Base-by-base conservation (phyloP, 2,797 vertebrate species). In the Macrochelys suwanniensis region DNA sequence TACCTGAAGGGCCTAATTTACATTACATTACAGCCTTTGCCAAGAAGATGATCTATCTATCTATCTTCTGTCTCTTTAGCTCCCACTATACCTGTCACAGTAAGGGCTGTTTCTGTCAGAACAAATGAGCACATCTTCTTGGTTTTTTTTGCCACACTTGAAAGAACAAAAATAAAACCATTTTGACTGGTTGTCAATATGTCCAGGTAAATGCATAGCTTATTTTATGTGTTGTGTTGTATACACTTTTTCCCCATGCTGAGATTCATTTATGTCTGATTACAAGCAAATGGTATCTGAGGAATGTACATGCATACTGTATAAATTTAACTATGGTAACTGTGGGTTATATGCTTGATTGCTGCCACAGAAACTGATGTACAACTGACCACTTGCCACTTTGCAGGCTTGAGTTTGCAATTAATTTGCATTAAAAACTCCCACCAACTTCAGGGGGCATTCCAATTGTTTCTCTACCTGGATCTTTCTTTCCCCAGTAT, bases 401-500 rank as follows among this genome's bases (percentile, higher is more conserved):
- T 16, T 21, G 61, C 8, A 83, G 42, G 31, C 17, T 68, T 37
- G 65, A 21, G 4, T 68, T 68, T 65, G 61, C 42, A 93, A 68
- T 19, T 37, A 19, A 90, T 84, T 89, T 89, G 82, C 33, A 88
- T 12, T 68, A n/a, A 65, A 3, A 90, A 90, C 84, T 93, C 31
- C 68, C 90, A 23, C 8, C 84, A 3, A n/a, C 61, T 2, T 4
- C 21, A 85, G 84, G 50, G 57, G 77, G 65, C 37, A 19, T 90
- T 79, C 7, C 87, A 80, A 94, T 95, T 88, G 26, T 21, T 61
- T 90, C 80, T 80, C n/a, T 83, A 68, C 78, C 5, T 61, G 1
- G 5, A 86, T n/a, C 16, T 85, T 92, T 85, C n/a, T 54, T 87
- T 85, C 42, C 49, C 61, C 94, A 84, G 25, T 65, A 91, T 83